These are phyloP conservation scores for Elegia similella DNA, from an alignment of 2,888 invertebrate genomes.

Conservation along the genomic window DNA sequence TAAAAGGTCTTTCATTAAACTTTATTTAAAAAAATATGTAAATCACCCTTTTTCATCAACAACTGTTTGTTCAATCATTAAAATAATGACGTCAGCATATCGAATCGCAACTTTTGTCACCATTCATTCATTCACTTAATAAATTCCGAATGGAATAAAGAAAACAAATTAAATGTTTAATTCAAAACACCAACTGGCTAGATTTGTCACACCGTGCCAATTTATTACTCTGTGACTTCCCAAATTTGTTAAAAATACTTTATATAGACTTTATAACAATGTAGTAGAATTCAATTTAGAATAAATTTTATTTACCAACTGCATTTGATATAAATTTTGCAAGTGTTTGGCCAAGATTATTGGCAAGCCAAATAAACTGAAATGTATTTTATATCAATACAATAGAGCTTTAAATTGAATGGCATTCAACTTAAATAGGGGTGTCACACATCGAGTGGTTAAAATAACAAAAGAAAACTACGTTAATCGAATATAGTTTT, in stretches of 20 bases:
- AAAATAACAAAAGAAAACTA: constrained; percentile 11
- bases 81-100: constrained; percentile 63
- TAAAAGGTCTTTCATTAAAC: not conserved
- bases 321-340: not conserved
- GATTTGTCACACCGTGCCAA: constrained; percentile 58
- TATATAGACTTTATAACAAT: not conserved
- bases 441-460: not conserved
- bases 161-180: constrained; percentile 78
- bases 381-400: not conserved
- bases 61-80: constrained; percentile 40
- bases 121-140: constrained; percentile 46
- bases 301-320: not conserved
- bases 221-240: constrained; percentile 16
- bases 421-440: constrained; percentile 2
- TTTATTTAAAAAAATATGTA: constrained; percentile 1
- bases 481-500: constrained; percentile 1
- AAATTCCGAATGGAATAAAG: constrained; percentile 58
- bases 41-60: constrained; percentile 1
- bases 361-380: not conserved
- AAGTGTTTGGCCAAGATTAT: not conserved
- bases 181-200: constrained; percentile 69
- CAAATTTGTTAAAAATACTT: not conserved
- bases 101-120: constrained; percentile 53
- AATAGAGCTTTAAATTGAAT: not conserved
- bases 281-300: constrained; percentile 1